Conservation (phyloP, 2,888 invertebrate genomes). For the Zootermopsis nevadensis region DNA sequence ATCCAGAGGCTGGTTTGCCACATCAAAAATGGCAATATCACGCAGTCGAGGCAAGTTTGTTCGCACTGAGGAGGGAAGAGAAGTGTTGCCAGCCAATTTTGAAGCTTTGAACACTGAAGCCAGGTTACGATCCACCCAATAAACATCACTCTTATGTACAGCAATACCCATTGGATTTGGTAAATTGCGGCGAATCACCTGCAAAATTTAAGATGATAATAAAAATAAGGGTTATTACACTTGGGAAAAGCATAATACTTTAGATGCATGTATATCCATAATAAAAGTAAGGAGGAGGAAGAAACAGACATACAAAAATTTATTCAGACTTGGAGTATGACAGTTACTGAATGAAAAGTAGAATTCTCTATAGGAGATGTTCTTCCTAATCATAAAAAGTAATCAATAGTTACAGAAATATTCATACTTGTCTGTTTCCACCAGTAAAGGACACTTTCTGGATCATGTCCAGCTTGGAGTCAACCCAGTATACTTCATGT, state of each 20-base stretch:
- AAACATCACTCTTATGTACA: conserved; percentile 84
- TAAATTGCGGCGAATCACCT: conserved; percentile 83
- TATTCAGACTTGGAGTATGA: too few species aligned
- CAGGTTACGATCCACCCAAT: conserved; percentile 95
- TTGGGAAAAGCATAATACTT: too few species aligned
- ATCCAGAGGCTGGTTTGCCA: conserved; percentile 86
- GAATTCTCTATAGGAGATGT: too few species aligned
- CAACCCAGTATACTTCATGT: conserved; percentile 98
- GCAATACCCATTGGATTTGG: conserved; percentile 96
- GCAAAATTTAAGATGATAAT: conserved; percentile 41
- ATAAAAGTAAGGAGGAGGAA: too few species aligned
- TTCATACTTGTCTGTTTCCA: conserved; percentile 75
- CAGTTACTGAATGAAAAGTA: too few species aligned
- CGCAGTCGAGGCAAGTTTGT: conserved; percentile 87
- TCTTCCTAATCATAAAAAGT: too few species aligned
- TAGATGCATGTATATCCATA: too few species aligned
- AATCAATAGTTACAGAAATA: too few species aligned
- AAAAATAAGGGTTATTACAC: too few species aligned
- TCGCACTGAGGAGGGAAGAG: conserved; percentile 77
- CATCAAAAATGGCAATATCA: conserved; percentile 92
- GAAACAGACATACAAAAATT: too few species aligned
- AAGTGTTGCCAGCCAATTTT: conserved; percentile 74
- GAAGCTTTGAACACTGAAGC: conserved; percentile 81
- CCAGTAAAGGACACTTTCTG: conserved; percentile 90
- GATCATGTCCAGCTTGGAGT: conserved; percentile 92